These are phyloP conservation scores for Pagrus major DNA, from an alignment of 2,113 vertebrate species.

Conservation along the genomic window DNA sequence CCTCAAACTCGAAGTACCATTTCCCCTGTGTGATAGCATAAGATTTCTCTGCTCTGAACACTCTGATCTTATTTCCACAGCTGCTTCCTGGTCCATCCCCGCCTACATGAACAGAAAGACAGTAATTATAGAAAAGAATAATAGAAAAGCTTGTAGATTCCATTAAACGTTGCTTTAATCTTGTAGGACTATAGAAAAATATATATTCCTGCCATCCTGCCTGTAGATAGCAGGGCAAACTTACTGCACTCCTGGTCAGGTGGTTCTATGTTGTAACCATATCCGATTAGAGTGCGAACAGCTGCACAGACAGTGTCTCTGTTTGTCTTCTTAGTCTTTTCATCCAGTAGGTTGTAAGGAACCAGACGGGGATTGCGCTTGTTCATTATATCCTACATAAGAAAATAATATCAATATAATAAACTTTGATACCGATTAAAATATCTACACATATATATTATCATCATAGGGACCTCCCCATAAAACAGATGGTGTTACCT, in stretches of 20 bases:
- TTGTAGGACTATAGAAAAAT: not conserved
- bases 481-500: slow-evolving; percentile 76
- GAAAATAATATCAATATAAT: slow-evolving; percentile 2
- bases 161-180: not conserved
- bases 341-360: slow-evolving; percentile 92
- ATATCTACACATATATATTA: not conserved
- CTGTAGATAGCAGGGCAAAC: slow-evolving; percentile 42
- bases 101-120: slow-evolving; percentile 67
- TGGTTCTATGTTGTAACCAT: slow-evolving; percentile 94
- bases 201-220: not conserved
- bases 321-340: slow-evolving; percentile 95
- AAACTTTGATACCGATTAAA: not conserved
- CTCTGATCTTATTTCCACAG: slow-evolving; percentile 86
- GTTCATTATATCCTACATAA: slow-evolving; percentile 88
- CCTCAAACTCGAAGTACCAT: slow-evolving; percentile 97
- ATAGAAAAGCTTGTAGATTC: not conserved
- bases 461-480: not conserved
- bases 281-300: slow-evolving; percentile 92
- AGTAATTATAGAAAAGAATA: slow-evolving; percentile 14
- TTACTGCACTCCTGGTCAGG: slow-evolving; percentile 93
- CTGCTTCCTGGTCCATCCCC: slow-evolving; percentile 74
- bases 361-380: slow-evolving; percentile 93
- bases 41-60: slow-evolving; percentile 92
- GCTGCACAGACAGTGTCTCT: slow-evolving; percentile 92
- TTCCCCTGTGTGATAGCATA: slow-evolving; percentile 89